These are phyloP conservation scores for Podargus strigoides DNA, from an alignment of 2,797 vertebrate genomes.

Conservation along the genomic window DNA sequence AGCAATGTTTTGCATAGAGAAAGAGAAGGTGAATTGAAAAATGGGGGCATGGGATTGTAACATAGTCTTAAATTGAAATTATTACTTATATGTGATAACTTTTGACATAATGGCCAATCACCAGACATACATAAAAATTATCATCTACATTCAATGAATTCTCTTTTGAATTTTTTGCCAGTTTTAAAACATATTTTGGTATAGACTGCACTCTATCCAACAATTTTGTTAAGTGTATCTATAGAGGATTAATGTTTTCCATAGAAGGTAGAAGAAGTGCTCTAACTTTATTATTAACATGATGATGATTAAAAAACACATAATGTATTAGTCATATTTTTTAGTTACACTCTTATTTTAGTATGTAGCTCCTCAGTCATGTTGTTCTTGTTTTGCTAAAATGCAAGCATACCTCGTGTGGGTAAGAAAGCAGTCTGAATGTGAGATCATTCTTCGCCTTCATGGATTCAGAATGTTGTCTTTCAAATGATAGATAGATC, in stretches of 20 bases:
- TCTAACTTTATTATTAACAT: background rate
- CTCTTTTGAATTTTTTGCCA: background rate
- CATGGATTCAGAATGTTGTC: background rate
- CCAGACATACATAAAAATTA: background rate
- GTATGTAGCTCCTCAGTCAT: background rate
- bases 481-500: background rate
- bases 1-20: background rate
- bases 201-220: no score
- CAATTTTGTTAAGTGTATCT: background rate
- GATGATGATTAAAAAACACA: background rate
- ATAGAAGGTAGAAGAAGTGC: background rate
- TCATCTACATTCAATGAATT: background rate
- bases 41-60: fast-evolving
- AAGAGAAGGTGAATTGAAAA: background rate
- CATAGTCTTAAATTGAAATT: background rate
- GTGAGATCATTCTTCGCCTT: background rate
- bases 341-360: background rate
- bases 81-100: background rate
- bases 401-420: background rate
- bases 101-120: background rate
- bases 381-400: background rate
- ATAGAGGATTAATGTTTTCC: background rate
- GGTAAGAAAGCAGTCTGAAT: background rate
- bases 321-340: background rate
- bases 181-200: background rate